A percentile compares a stretch with the other conserved stretches of the same genome.
These are phyloP conservation scores for Coecobrya sp. DNA, from an alignment of 2,888 invertebrate genomes.

Conservation along the genomic window DNA sequence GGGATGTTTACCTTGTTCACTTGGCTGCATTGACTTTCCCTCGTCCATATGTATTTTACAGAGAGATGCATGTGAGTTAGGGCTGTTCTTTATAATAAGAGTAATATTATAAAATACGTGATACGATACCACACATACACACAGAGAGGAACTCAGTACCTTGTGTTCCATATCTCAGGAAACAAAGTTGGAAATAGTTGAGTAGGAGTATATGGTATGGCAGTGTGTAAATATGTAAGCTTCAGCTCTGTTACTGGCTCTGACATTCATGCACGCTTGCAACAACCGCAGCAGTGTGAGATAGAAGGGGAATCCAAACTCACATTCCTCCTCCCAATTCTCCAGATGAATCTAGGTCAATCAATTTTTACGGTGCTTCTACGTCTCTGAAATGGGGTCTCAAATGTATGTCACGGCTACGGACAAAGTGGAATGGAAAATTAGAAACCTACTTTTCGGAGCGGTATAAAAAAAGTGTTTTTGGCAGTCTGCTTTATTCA, in stretches of 20 bases:
- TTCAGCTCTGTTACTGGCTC: neutral
- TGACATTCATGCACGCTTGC: slow-evolving; percentile 4
- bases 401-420: slow-evolving; percentile 72
- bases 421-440: slow-evolving; percentile 17
- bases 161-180: neutral
- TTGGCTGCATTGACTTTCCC: neutral
- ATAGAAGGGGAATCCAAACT: slow-evolving; percentile 14
- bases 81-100: neutral
- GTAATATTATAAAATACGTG: neutral
- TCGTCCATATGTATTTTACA: neutral
- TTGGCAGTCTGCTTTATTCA: neutral
- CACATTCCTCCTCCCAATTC: slow-evolving; percentile 45
- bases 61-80: neutral
- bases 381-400: slow-evolving; percentile 53
- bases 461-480: neutral
- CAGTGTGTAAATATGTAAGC: neutral
- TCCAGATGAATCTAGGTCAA: slow-evolving; percentile 83
- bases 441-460: neutral
- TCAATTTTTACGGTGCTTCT: slow-evolving; percentile 83
- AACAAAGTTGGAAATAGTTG: neutral
- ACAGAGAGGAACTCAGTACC: neutral
- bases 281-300: slow-evolving; percentile 4
- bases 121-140: neutral
- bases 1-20: slow-evolving; percentile 1
- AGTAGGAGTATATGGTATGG: neutral